These are phyloP conservation scores for Malthinus flaveolus DNA, from an alignment of 2,888 invertebrate genomes.

Conservation along the genomic window DNA sequence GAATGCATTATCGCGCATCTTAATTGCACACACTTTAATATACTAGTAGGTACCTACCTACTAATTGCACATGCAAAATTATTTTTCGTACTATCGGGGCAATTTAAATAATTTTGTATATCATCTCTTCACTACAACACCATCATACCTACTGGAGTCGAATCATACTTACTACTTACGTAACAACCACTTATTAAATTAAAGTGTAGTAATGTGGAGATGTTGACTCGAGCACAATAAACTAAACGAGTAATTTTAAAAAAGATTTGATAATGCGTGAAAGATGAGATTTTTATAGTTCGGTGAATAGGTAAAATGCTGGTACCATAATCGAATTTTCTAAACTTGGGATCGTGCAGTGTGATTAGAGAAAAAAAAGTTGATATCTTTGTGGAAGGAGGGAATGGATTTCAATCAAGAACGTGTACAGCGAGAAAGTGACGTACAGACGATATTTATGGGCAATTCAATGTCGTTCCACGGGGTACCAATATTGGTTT, in stretches of 20 bases:
- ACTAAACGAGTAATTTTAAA: conserved; percentile 1
- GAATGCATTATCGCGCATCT: no score
- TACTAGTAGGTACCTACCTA: no score
- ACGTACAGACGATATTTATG: conserved; percentile 56
- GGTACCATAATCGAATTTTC: conserved; percentile 15
- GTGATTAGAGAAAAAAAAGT: conserved; percentile 23
- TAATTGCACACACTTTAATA: no score
- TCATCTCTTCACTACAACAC: no score
- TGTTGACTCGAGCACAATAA: no score
- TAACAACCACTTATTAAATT: background rate
- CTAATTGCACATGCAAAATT: no score
- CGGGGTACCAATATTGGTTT: conserved; percentile 56
- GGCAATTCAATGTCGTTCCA: conserved; percentile 55
- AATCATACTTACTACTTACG: no score
- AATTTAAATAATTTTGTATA: no score
- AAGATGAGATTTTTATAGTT: conserved; percentile 2
- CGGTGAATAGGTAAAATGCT: conserved; percentile 4
- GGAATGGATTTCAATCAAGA: conserved; percentile 47
- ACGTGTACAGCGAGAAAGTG: conserved; percentile 49
- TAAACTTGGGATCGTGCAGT: conserved; percentile 7
- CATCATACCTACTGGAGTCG: no score
- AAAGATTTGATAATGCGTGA: background rate
- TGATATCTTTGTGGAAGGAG: conserved; percentile 23
- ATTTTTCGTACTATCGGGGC: no score
- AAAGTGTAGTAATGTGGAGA: background rate